Base-by-base conservation (phyloP, 2,113 vertebrate genomes). In the Lamprologus ornatipinnis region DNA sequence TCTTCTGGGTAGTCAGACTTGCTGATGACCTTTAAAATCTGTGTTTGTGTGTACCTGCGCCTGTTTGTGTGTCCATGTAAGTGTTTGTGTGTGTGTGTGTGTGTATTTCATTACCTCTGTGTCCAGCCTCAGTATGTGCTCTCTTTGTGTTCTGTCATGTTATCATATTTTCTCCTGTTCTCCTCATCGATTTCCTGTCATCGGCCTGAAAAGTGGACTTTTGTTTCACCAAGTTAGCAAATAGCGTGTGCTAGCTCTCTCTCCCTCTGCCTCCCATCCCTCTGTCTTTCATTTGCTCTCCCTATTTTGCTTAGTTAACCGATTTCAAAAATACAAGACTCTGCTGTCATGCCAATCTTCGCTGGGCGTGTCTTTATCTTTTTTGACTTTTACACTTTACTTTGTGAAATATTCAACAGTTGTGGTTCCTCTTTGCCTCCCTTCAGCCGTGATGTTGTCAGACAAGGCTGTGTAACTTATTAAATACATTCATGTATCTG, bases 1-100 rank as follows among this genome's bases (percentile, higher is more conserved):
- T 95, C 91, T 93, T 91, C 88, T 91, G 91, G 81, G 86, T 86
- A 90, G 91, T 90, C 93, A 87, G 88, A 90, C 89, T 91, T 86
- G 91, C 93, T 90, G 91, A 94, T 96, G 94, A 96, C 95, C 94
- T 96, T 95, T 96, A 93, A 93, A 95, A 85, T 92, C 15, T 89
- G 23, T 80, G 80, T 84, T 78, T 90, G 85, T 86, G 63, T 58
- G 83, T 14, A 15, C 4, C 10, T 65, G 33, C 42, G 75, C 79
- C 80, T 89, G 83, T 85, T 53, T 78, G 84, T 84, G 49, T 68
- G 83, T n/a, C 70, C 70, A 31, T 47, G 6, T 47, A 75, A 49
- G 26, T 86, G 31, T 35, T 84, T 60, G 58, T 81, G 54, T 85
- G 26, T 81, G 51, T 80, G 51, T 80, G 37, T 35, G 7, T 45